These are phyloP conservation scores for Carassius gibelio DNA, from an alignment of 2,113 vertebrate species.

Conservation along the genomic window DNA sequence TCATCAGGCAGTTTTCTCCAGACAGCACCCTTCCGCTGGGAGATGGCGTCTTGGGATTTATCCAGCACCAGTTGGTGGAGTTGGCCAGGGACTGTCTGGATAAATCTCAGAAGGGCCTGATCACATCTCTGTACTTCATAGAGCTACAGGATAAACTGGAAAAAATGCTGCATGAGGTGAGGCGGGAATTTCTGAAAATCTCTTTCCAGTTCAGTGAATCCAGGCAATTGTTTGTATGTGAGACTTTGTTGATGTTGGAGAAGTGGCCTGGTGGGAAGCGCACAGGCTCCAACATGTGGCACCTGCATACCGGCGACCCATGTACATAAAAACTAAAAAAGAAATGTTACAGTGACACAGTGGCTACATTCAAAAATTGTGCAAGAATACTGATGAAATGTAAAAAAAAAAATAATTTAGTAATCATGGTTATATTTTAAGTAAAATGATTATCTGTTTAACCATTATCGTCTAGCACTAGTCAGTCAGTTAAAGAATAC, in stretches of 20 bases:
- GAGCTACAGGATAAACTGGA: constrained; percentile 98
- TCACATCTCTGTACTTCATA: constrained; percentile 93
- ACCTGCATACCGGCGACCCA: not conserved
- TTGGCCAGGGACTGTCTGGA: constrained; percentile 94
- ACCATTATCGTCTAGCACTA: too few species aligned
- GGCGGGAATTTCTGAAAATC: constrained; percentile 45
- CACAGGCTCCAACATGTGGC: not conserved
- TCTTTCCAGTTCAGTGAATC: not conserved
- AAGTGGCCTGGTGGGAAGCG: not conserved
- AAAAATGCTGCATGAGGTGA: constrained; percentile 89
- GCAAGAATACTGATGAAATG: too few species aligned
- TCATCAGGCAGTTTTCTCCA: constrained; percentile 81
- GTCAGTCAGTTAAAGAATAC: too few species aligned
- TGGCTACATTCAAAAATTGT: not conserved
- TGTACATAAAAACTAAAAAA: not conserved
- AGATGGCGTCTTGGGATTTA: constrained; percentile 94
- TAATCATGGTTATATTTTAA: too few species aligned
- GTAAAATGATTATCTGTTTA: too few species aligned
- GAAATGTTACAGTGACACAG: not conserved
- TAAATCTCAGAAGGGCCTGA: constrained; percentile 88
- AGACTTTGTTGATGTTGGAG: not conserved
- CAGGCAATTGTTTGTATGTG: not conserved
- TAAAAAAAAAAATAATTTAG: too few species aligned
- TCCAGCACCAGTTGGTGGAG: constrained; percentile 96
- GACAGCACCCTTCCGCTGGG: constrained; percentile 86